Evolutionary conservation across 2,113 vertebrate genomes (phyloP), one percentile per base, ranked within the genome.

Genomic region (Oceanodroma tethys): DNA sequence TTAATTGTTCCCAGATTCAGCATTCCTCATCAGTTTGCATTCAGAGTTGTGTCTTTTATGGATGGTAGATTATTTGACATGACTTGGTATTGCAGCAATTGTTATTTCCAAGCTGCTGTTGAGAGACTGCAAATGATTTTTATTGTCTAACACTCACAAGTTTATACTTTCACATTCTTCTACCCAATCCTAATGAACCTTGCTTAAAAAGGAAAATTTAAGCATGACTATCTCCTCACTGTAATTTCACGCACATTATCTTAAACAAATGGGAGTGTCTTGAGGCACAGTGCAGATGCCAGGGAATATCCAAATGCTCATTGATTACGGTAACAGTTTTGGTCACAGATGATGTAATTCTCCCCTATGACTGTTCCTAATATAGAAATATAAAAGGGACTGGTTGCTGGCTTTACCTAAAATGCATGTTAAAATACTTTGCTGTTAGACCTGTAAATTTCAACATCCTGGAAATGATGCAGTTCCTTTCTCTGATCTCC

Each of bases 1-100:
- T 96, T 96, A 96, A 92, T 93, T 96, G 84, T 86, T 78, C 71
- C 25, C 17, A 12, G 38, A 76, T 90, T 94, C 86, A 87, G 32
- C 42, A 45, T 81, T 96, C 88, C 82, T 97, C 86, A 80, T 95
- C 94, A 95, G 56, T 90, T 94, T 95, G 32, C 43, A 43, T 86
- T 95, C 70, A 91, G 34, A 43, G 53, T 12, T 68, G 22, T 81
- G 32, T 86, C 65, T 89, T 93, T 97, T 94, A 96, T 90, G 88
- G 63, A 65, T 89, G 52, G 59, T 90, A 94, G 84, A 95, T 89
- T 90, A 87, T 95, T 95, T 96, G 96, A 96, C 93, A 95, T 88
- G 40, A 59, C 34, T 81, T 88, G 74, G 50, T 93, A 71, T 73
- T 93, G 87, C 76, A 97, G 90, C 88, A 92, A 81, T 65, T 88